These are phyloP conservation scores for Megalurothrips usitatus DNA, from an alignment of 2,888 invertebrate species.

Conservation along the genomic window DNA sequence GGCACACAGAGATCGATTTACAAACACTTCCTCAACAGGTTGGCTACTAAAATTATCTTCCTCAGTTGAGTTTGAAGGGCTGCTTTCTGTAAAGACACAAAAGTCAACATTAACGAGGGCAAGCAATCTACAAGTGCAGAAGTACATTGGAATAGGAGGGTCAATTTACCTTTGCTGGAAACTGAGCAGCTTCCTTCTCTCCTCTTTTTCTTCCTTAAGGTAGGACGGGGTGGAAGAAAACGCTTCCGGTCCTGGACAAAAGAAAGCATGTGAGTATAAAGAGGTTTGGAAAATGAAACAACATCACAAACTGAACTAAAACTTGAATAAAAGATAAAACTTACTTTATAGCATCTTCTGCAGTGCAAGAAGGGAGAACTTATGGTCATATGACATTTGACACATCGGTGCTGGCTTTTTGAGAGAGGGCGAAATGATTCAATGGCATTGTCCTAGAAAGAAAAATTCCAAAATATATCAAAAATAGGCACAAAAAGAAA, in stretches of 20 bases:
- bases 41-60: background rate
- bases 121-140: too few relatives aligned
- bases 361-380: background rate
- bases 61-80: background rate
- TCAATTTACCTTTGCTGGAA: background rate
- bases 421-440: too few relatives aligned
- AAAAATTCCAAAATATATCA: background rate
- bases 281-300: background rate
- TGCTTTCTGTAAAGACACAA: background rate
- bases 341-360: background rate
- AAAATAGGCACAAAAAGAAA: background rate
- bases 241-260: background rate
- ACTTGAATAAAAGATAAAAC: background rate
- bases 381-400: background rate
- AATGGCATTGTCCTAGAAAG: background rate
- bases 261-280: background rate
- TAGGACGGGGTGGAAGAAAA: background rate
- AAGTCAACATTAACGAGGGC: too few relatives aligned
- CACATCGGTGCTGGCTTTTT: background rate
- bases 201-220: background rate
- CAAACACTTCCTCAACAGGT: background rate
- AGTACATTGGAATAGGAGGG: too few relatives aligned
- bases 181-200: background rate
- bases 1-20: background rate
- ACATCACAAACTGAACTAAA: background rate